Evolutionary conservation across 2,797 vertebrate species (phyloP).

Genomic region (Smutsia temminckii): DNA sequence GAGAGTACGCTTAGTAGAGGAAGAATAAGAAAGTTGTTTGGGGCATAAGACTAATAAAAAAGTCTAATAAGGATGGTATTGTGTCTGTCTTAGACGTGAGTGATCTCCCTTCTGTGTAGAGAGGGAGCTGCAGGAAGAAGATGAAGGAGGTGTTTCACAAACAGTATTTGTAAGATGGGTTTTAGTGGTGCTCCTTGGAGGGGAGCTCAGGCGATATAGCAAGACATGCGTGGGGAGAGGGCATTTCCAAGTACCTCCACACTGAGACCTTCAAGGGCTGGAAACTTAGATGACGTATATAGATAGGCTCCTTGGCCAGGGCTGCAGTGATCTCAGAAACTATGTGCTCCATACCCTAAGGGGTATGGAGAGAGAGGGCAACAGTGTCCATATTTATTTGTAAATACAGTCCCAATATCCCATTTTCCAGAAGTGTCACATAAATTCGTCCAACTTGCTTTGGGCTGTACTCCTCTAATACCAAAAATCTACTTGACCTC

Average conservation of each 20-base stretch:
- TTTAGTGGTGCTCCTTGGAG: not conserved
- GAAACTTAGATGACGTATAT: not conserved
- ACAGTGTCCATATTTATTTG: not conserved
- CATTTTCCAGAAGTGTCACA: not conserved
- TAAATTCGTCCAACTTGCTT: not conserved
- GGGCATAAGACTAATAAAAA: not conserved
- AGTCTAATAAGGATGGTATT: not conserved
- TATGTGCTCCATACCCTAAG: accelerated
- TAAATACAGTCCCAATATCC: not conserved
- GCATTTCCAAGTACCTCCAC: not conserved
- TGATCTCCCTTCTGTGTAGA: not conserved
- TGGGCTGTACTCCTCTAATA: not conserved
- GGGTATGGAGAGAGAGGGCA: not conserved
- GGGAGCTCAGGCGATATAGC: not conserved
- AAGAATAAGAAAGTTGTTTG: not conserved
- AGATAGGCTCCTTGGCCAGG: not conserved
- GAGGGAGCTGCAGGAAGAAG: not conserved
- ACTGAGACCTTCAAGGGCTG: not conserved
- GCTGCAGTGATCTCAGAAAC: not conserved
- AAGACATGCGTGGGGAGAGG: not conserved
- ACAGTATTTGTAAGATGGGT: not conserved
- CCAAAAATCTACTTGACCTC: not conserved
- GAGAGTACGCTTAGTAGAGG: not conserved
- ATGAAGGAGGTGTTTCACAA: not conserved
- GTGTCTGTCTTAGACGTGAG: not conserved